Evolutionary conservation across 2,797 vertebrate genomes (phyloP).

Genomic region (Chanos chanos): DNA sequence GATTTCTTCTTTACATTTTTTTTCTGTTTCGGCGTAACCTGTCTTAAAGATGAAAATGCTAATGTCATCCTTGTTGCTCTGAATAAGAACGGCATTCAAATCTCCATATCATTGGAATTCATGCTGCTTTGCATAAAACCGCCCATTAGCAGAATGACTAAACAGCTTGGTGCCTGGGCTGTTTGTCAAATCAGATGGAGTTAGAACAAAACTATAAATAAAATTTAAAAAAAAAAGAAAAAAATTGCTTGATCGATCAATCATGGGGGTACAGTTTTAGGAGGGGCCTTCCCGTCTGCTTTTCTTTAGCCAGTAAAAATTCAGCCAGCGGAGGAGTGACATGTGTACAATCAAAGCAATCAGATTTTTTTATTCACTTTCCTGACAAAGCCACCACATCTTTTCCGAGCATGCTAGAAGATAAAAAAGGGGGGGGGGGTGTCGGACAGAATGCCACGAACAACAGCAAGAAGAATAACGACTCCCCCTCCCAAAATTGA

Average conservation of each 20-base stretch:
- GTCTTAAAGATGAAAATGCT: constrained; percentile 55
- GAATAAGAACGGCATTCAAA: constrained; percentile 19
- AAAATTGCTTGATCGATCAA: constrained; percentile 68
- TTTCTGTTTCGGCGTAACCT: constrained; percentile 38
- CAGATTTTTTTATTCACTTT: constrained; percentile 73
- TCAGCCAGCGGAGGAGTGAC: constrained; percentile 70
- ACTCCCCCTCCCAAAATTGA: constrained; percentile 80
- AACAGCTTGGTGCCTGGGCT: constrained; percentile 74
- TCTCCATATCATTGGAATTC: constrained; percentile 62
- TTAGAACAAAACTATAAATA: constrained; percentile 27
- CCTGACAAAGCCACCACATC: constrained; percentile 61
- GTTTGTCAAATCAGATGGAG: constrained; percentile 78
- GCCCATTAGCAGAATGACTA: constrained; percentile 80
- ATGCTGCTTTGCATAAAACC: constrained; percentile 79
- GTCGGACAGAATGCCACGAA: constrained; percentile 70
- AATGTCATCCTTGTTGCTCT: constrained; percentile 46
- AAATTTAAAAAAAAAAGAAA: constrained; percentile 25
- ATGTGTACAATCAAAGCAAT: constrained; percentile 76
- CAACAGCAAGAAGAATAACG: constrained; percentile 78
- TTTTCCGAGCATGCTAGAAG: constrained; percentile 29
- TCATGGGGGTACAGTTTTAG: constrained; percentile 57
- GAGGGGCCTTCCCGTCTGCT: constrained; percentile 48
- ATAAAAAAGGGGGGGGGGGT: constrained; percentile 27
- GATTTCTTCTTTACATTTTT: constrained; percentile 34
- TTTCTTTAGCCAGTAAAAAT: constrained; percentile 73